A percentile compares a stretch with the other conserved stretches of the same genome.
phyloP scores from a whole-genome alignment of 2,797 vertebrate genomes.

The Pseudochromis fuscus region DNA sequence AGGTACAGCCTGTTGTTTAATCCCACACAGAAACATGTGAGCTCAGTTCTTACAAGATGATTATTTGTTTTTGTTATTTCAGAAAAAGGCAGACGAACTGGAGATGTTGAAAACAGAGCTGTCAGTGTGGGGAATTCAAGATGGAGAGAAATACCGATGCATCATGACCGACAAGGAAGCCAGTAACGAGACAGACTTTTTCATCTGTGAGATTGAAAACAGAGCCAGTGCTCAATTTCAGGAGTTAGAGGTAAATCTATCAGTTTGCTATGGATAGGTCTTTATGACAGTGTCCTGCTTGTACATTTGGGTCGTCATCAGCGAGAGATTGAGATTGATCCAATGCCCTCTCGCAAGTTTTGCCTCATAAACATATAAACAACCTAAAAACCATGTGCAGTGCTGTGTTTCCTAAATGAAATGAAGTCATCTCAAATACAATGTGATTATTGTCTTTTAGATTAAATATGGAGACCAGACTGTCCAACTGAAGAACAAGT shows the following conservation, averaged over 20 bases:
- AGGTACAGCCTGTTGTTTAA: constrained; percentile 59
- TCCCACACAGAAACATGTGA: accelerated
- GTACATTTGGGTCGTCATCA: too few species aligned
- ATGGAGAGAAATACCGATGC: constrained; percentile 55
- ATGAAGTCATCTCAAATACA: background rate
- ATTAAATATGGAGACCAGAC: constrained; percentile 84
- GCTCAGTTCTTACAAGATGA: background rate
- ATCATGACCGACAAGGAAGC: constrained; percentile 73
- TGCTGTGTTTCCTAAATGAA: background rate
- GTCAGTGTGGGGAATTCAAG: constrained; percentile 77
- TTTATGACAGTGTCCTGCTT: background rate
- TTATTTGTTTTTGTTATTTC: constrained; percentile 17
- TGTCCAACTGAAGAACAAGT: constrained; percentile 25
- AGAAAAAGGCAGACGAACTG: constrained; percentile 91
- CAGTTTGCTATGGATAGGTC: background rate
- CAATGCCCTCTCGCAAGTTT: too few species aligned
- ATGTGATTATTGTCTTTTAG: constrained; percentile 69
- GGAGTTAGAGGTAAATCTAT: constrained; percentile 62
- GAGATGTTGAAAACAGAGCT: constrained; percentile 85
- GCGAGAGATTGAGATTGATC: too few species aligned
- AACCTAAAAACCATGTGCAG: too few species aligned
- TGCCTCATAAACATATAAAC: too few species aligned
- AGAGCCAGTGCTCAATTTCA: background rate
- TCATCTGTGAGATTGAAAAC: constrained; percentile 71
- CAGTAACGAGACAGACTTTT: constrained; percentile 34